These are phyloP conservation scores for Nomada goodeniana DNA, from an alignment of 2,888 invertebrate species.

Conservation along the genomic window DNA sequence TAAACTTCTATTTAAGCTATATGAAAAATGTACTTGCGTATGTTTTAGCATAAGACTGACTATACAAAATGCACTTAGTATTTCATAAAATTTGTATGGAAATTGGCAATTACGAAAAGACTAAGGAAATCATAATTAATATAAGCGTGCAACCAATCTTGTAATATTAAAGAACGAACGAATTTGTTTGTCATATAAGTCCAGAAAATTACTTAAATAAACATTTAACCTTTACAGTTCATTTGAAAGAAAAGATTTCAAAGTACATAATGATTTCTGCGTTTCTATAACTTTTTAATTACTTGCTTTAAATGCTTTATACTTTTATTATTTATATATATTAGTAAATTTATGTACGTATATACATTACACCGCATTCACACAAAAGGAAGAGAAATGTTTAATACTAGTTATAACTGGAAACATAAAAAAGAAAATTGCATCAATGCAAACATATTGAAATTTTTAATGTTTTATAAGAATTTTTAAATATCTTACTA, in stretches of 20 bases:
- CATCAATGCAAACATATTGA: neutral
- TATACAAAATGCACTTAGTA: neutral
- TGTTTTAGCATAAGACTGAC: constrained; percentile 8
- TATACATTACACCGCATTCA: constrained; percentile 9
- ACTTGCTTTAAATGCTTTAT: neutral
- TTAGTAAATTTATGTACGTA: neutral
- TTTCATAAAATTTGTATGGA: constrained; percentile 3
- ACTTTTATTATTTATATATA: neutral
- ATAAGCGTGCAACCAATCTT: neutral
- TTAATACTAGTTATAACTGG: neutral
- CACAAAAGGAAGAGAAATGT: neutral
- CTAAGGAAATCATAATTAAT: neutral
- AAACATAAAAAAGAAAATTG: neutral
- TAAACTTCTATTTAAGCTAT: constrained; percentile 4
- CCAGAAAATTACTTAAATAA: neutral
- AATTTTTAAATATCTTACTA: constrained; percentile 4
- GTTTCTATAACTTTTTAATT: neutral
- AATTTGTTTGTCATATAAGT: neutral
- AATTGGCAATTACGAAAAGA: neutral
- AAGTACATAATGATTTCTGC: neutral
- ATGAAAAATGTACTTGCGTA: neutral
- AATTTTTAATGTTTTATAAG: neutral
- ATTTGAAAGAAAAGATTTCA: neutral
- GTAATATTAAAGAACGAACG: neutral
- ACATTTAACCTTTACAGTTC: neutral